Base-by-base conservation (phyloP, 1,140 invertebrate genomes). In the Globodera rostochiensis region DNA sequence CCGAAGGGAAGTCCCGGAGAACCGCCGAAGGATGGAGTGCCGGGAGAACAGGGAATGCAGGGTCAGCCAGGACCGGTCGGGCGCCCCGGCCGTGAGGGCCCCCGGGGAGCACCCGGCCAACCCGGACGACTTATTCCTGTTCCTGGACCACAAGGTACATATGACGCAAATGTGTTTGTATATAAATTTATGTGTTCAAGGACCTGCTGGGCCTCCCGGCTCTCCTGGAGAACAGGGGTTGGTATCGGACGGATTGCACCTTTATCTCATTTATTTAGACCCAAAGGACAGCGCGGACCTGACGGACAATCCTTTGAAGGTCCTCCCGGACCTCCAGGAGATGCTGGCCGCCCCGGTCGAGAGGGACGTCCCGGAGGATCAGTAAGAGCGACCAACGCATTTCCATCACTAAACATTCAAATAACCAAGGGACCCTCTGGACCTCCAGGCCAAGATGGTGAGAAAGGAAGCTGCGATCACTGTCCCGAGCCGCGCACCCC, bases 11-110 rank as follows among this genome's bases (percentile, higher is more conserved):
- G 74, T 47, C 77, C 84, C 49, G 84, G 83, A 83, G 83, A 85
- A 75, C 82, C 85, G 19, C 84, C 84, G 66, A 49, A 70, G 36
- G 73, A 71, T 25, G 80, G 85, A 73, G 79, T 88, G 45, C 86
- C 86, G 21, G 85, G 85, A 49, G 85, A 86, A 71, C 85, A 88
- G 79, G 85, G 85, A 73, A 88, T 88, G 85, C 85, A 89, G 70
- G 87, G 87, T 57, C 87, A 89, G 74, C 87, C 89, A 19, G 87
- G 87, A 36, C 89, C 89, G 53, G 83, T 87, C 53, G 87, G 87
- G 66, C 82, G 87, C 64, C 88, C 87, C 36, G 88, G 87, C 64
- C 79, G 88, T 53, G 87, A 88, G 77, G 89, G 89, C 80, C 89
- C 87, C 69, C 87, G 86, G 67, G 87, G 87, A 67, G 89, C 88